Percentiles rank a stretch among this genome's conserved stretches.
phyloP scores from a whole-genome alignment of 2,888 invertebrate genomes.

The Clanis bilineata region DNA sequence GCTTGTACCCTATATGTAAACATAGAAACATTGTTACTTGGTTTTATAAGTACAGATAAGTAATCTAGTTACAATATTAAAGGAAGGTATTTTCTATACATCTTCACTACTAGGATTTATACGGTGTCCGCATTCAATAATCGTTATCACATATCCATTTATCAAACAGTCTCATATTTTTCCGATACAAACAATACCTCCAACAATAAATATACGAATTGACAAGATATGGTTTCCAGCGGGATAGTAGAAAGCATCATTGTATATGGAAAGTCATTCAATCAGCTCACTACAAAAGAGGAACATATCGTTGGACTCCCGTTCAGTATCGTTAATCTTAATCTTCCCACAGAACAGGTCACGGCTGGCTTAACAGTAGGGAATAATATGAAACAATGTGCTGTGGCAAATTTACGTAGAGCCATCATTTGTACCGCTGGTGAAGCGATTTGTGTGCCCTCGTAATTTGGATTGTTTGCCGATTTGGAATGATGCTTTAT shows the following conservation, averaged over 20 bases:
- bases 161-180: slow-evolving; percentile 1
- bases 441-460: background rate
- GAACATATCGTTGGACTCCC: slow-evolving; percentile 62
- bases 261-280: slow-evolving; percentile 75
- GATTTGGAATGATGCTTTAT: slow-evolving; percentile 13
- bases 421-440: background rate
- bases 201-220: slow-evolving; percentile 14
- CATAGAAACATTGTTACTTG: too few relatives aligned
- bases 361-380: slow-evolving; percentile 46
- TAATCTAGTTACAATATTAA: too few relatives aligned
- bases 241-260: slow-evolving; percentile 65
- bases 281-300: slow-evolving; percentile 62
- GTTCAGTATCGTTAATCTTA: slow-evolving; percentile 67
- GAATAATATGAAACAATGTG: slow-evolving; percentile 37
- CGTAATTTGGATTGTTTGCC: background rate
- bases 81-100: background rate
- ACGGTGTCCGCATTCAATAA: background rate
- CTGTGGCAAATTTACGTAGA: slow-evolving; percentile 11
- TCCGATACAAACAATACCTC: slow-evolving; percentile 12
- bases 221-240: slow-evolving; percentile 21
- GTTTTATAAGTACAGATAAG: too few relatives aligned
- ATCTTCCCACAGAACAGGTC: slow-evolving; percentile 63
- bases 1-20: too few relatives aligned
- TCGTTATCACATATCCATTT: slow-evolving; percentile 8
- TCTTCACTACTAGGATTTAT: too few relatives aligned